Conservation (phyloP, 1,140 invertebrate species). For the Vanessa atalanta region DNA sequence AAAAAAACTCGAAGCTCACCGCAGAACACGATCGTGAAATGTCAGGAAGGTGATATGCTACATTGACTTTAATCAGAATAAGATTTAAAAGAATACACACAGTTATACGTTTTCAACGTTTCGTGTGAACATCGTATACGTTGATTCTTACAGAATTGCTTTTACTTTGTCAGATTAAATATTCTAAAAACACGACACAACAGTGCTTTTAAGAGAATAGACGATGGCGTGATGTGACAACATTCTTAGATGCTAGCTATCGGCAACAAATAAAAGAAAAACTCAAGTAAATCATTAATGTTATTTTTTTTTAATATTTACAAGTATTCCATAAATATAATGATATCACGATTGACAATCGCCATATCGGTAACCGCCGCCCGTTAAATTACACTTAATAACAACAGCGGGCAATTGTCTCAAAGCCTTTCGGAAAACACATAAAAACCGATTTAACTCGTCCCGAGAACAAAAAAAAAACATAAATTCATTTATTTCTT, state of each 20-base stretch:
- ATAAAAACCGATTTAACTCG: constrained; percentile 67
- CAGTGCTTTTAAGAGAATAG: no score
- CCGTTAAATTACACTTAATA: constrained; percentile 65
- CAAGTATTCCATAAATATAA: not conserved
- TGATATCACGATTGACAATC: constrained; percentile 13
- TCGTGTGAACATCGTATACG: no score
- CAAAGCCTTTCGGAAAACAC: constrained; percentile 61
- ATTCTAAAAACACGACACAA: no score
- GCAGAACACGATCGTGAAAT: no score
- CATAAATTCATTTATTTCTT: constrained; percentile 73
- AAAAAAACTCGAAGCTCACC: no score
- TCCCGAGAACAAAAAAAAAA: constrained; percentile 30
- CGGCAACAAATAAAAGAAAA: not conserved
- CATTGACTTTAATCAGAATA: no score
- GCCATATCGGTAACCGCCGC: constrained; percentile 46
- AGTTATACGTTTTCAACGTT: no score
- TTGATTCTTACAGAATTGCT: no score
- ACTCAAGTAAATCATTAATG: not conserved
- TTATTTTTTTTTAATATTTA: not conserved
- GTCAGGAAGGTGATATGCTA: no score
- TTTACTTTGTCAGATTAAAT: no score
- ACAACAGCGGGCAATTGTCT: constrained; percentile 51
- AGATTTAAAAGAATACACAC: no score
- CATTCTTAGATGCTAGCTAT: not conserved
- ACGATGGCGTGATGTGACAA: not conserved